Conservation (phyloP, 2,888 invertebrate species). For the Drosophila nigricruria region DNA sequence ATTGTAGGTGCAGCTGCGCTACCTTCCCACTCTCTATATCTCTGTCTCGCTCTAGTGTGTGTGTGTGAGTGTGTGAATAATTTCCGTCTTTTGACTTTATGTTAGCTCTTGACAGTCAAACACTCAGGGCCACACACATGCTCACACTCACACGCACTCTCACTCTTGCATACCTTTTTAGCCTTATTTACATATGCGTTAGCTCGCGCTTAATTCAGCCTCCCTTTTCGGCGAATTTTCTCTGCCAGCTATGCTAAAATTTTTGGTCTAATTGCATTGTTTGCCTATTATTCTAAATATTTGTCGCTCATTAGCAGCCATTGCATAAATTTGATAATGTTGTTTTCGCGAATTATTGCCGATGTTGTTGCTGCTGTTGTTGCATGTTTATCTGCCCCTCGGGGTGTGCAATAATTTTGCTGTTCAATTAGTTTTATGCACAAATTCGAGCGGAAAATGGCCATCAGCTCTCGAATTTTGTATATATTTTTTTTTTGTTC, state of each 20-base stretch:
- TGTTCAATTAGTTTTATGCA: conserved; percentile 74
- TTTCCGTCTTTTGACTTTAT: conserved; percentile 71
- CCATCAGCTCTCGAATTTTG: conserved; percentile 40
- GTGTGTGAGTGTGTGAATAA: conserved; percentile 33
- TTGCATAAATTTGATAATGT: conserved; percentile 22
- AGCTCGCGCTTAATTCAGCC: conserved; percentile 17
- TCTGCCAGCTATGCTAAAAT: conserved; percentile 7
- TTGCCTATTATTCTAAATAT: conserved; percentile 45
- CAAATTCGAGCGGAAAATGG: conserved; percentile 62
- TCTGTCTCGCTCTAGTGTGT: neutral
- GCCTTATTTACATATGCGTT: conserved; percentile 63
- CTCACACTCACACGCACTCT: conserved; percentile 21
- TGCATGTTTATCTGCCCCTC: conserved; percentile 58
- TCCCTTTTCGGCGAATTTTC: neutral
- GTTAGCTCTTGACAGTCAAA: conserved; percentile 68
- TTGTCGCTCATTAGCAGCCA: conserved; percentile 47
- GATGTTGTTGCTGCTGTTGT: conserved; percentile 13
- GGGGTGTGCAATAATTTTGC: conserved; percentile 70
- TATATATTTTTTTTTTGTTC: conserved; percentile 21
- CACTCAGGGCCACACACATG: conserved; percentile 35
- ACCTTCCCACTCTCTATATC: neutral
- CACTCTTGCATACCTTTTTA: conserved; percentile 36
- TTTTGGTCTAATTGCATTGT: conserved; percentile 51
- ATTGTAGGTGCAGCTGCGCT: conserved; percentile 38
- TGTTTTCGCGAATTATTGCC: conserved; percentile 20